phyloP scores from a whole-genome alignment of 1,140 invertebrate species.

The Gonatopus flavifemur region DNA sequence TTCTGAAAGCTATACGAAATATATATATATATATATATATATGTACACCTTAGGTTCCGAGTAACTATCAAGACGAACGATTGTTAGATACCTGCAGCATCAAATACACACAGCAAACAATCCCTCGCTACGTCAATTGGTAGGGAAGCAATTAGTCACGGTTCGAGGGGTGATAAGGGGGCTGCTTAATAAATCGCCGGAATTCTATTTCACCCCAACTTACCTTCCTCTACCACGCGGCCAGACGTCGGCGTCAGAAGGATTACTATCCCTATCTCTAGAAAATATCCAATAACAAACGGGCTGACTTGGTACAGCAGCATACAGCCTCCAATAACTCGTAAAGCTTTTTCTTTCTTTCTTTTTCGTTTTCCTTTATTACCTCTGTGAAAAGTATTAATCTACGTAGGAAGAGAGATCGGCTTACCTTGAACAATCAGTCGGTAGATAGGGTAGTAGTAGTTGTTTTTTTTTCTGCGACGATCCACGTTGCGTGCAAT shows the following conservation, averaged over 20 bases:
- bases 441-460: no score
- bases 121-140: no score
- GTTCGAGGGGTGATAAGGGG: no score
- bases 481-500: no score
- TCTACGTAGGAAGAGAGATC: slow-evolving; percentile 34
- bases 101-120: no score
- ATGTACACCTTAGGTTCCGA: no score
- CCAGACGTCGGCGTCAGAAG: slow-evolving; percentile 8
- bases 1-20: no score
- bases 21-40: not conserved
- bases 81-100: no score
- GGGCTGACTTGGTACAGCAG: slow-evolving; percentile 12
- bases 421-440: slow-evolving; percentile 52
- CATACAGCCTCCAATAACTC: no score
- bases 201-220: not conserved
- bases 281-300: slow-evolving; percentile 38
- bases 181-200: slow-evolving; percentile 34
- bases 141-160: slow-evolving; percentile 36
- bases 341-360: no score
- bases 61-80: no score
- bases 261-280: slow-evolving; percentile 16
- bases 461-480: no score
- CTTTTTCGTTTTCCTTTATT: not conserved
- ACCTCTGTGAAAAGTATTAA: slow-evolving; percentile 25
- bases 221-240: not conserved